These are phyloP conservation scores for Poecilia velifera DNA, from an alignment of 2,797 vertebrate species.

Conservation along the genomic window DNA sequence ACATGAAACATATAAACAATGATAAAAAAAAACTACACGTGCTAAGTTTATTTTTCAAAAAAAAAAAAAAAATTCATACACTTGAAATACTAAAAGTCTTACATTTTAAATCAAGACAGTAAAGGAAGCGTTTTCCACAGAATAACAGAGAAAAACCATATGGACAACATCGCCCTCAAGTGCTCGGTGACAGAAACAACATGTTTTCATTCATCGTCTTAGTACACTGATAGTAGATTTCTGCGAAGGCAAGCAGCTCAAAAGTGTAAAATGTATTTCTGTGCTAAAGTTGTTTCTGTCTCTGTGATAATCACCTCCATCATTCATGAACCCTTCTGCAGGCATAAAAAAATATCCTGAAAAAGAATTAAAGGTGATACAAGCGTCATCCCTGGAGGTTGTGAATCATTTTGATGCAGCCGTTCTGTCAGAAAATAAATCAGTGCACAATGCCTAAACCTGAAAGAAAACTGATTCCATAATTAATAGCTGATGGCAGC, in stretches of 20 bases:
- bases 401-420: conserved; percentile 1
- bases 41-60: neutral
- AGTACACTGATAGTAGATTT: neutral
- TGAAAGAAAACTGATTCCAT: conserved; percentile 9
- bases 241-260: neutral
- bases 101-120: neutral
- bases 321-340: neutral
- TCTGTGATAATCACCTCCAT: neutral
- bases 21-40: neutral
- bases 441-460: neutral
- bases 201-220: neutral
- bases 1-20: neutral
- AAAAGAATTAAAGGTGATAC: neutral
- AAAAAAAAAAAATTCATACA: neutral
- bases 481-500: neutral
- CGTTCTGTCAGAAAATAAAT: conserved; percentile 7
- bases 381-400: neutral
- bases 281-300: neutral
- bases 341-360: neutral
- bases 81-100: neutral
- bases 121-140: neutral
- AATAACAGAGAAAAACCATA: neutral
- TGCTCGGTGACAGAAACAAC: conserved; percentile 41
- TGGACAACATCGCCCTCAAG: conserved; percentile 60
- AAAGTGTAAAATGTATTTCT: neutral